Base-by-base conservation (phyloP, 2,797 vertebrate genomes). In the Argyrosomus regius region DNA sequence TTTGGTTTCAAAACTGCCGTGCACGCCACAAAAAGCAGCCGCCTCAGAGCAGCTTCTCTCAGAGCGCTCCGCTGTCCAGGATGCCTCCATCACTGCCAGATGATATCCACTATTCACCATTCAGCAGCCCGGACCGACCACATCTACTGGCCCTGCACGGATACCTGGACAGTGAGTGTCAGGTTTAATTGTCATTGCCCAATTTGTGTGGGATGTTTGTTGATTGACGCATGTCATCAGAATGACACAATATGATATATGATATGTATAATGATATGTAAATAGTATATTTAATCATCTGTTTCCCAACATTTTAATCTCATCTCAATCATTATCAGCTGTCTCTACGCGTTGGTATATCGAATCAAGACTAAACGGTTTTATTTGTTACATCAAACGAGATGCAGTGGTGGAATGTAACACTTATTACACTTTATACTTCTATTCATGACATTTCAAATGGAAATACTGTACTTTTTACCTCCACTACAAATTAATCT, bases 1-100 rank as follows among this genome's bases (percentile, higher is more conserved):
- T 99, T 91, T 99, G 98, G 98, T 99, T 99, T 96, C 98, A 99
- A 95, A 99, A 99, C 95, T 99, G 98, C 94, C 94, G 98, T 72
- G 98, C 98, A 0, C 96, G 98, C 74, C 98, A 99, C 96, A 99
- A 99, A 99, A 99, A 99, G 94, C 98, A 98, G 93, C 98, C 98
- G 1, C 97, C 96, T 5, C 98, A 96, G 92, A 97, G 96, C 89
- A 84, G 96, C 4, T 97, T 96, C 2, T 95, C 96, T 0, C 97
- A 98, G 72, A 96, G 96, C 64, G 95, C 97, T 3, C 96, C 97
- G 4, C 96, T 96, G 20, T 94, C 97, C 82, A 96, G 97, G 81
- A 96, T 99, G 94, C 96, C 98, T n/a, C 96, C 98, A 1, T 97
- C 97, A 14, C 96, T 99, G 75, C 90, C 97, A 1, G 98, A 99